These are phyloP conservation scores for Eristalis tenax DNA, from an alignment of 2,888 invertebrate species.

Conservation along the genomic window DNA sequence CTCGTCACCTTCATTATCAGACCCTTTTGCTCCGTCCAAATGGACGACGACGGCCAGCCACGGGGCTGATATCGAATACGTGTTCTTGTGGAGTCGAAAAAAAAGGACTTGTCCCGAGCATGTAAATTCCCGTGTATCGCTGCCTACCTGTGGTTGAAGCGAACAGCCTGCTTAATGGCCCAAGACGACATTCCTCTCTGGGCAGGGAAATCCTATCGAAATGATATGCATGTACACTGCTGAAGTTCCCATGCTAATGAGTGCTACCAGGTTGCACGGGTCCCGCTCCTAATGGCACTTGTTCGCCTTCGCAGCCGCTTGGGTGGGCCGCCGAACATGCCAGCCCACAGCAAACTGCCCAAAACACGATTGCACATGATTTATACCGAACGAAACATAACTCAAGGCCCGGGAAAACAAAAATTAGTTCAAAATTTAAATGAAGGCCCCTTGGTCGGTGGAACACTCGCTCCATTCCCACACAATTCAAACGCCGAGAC, in stretches of 20 bases:
- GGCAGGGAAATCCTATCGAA: not conserved
- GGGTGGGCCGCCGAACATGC: not conserved
- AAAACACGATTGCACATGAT: not conserved
- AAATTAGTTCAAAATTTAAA: slow-evolving; percentile 51
- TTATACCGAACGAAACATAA: not conserved
- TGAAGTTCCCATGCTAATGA: not conserved
- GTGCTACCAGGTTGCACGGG: not conserved
- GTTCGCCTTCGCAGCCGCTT: not conserved
- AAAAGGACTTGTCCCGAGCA: not conserved
- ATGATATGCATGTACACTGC: not conserved
- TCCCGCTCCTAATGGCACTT: not conserved
- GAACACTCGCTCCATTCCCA: slow-evolving; percentile 61
- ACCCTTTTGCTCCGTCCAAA: not conserved
- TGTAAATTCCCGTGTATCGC: not conserved
- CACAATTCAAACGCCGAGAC: slow-evolving; percentile 63
- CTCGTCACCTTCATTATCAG: not conserved
- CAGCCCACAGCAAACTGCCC: not conserved
- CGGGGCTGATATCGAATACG: not conserved
- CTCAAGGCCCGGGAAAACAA: slow-evolving; percentile 10
- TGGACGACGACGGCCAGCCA: not conserved
- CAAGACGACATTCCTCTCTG: not conserved
- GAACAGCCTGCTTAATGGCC: not conserved
- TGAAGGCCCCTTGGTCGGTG: slow-evolving; percentile 24
- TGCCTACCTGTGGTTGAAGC: not conserved
- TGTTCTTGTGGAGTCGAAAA: not conserved